Conservation (phyloP, 53 echinoderm and acorn worm species). For the Henricia sp. region DNA sequence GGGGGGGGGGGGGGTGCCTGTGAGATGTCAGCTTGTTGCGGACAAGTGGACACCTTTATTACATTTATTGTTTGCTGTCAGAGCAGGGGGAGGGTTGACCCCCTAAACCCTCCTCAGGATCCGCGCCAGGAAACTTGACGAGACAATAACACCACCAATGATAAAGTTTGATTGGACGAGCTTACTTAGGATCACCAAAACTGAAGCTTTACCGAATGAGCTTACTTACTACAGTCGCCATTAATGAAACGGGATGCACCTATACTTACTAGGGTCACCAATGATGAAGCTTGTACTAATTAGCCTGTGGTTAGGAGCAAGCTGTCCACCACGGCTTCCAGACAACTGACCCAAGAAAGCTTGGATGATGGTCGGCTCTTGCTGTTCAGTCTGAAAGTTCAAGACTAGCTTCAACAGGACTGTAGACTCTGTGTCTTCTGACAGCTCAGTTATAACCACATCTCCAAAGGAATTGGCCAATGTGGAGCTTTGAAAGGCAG, state of each 20-base stretch:
- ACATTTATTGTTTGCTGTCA: too few relatives aligned
- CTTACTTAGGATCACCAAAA: background rate
- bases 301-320: slow-evolving; percentile 45
- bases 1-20: too few relatives aligned
- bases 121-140: too few relatives aligned
- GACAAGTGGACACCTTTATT: too few relatives aligned
- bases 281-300: slow-evolving; percentile 49
- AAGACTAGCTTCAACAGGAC: slow-evolving; percentile 31
- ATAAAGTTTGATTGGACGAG: too few relatives aligned
- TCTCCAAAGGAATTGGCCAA: slow-evolving; percentile 28
- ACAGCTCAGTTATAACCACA: slow-evolving; percentile 8
- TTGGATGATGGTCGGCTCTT: slow-evolving; percentile 18
- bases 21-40: too few relatives aligned
- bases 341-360: slow-evolving; percentile 34
- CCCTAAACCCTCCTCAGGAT: too few relatives aligned
- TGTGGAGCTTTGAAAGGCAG: background rate
- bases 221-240: background rate
- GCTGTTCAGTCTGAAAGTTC: slow-evolving; percentile 12
- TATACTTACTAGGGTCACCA: slow-evolving; percentile 60
- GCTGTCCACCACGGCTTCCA: slow-evolving; percentile 48
- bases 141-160: too few relatives aligned
- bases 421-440: slow-evolving; percentile 2
- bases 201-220: background rate
- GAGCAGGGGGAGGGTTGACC: too few relatives aligned
- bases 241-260: too few relatives aligned